A percentile compares a stretch with the other conserved stretches of the same genome.
Evolutionary conservation across 30 jellyfish, hydroid and myxozoan species (phyloP).

Genomic region (Aurelia coerulea): DNA sequence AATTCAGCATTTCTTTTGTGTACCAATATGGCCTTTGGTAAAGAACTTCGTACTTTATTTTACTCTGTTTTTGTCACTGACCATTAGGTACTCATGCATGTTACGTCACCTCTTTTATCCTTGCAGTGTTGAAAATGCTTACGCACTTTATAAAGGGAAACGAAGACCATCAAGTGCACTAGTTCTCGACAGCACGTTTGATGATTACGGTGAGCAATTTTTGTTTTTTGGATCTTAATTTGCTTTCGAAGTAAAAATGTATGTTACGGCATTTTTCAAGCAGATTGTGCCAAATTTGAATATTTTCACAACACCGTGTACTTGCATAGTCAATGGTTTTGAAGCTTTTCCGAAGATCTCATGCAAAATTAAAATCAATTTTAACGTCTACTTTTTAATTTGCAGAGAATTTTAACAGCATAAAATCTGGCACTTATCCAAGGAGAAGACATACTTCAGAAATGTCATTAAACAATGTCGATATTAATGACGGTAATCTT

Average conservation of each 20-base stretch:
- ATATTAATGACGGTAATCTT: constrained; percentile 58
- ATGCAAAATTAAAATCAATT: no score
- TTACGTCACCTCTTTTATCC: no score
- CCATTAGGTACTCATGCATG: no score
- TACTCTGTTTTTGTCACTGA: no score
- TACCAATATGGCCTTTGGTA: no score
- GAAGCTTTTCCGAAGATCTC: no score
- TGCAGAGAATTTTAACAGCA: constrained; percentile 65
- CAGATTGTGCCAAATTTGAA: no score
- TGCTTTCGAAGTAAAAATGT: neutral
- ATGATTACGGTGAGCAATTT: constrained; percentile 42
- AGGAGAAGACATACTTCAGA: constrained; percentile 86
- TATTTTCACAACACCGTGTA: no score
- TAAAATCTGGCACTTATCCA: constrained; percentile 78
- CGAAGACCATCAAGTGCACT: constrained; percentile 85
- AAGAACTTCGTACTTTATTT: no score
- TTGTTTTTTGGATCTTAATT: neutral
- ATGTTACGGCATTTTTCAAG: no score
- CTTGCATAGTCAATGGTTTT: no score
- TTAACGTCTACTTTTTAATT: neutral
- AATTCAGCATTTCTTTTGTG: no score
- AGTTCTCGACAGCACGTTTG: constrained; percentile 57
- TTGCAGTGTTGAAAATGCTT: constrained; percentile 73
- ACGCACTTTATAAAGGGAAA: constrained; percentile 72
- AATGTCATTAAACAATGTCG: constrained; percentile 61